Evolutionary conservation across 2,113 vertebrate species (phyloP), one percentile per base, ranked within the genome.

Genomic region (Carollia perspicillata): DNA sequence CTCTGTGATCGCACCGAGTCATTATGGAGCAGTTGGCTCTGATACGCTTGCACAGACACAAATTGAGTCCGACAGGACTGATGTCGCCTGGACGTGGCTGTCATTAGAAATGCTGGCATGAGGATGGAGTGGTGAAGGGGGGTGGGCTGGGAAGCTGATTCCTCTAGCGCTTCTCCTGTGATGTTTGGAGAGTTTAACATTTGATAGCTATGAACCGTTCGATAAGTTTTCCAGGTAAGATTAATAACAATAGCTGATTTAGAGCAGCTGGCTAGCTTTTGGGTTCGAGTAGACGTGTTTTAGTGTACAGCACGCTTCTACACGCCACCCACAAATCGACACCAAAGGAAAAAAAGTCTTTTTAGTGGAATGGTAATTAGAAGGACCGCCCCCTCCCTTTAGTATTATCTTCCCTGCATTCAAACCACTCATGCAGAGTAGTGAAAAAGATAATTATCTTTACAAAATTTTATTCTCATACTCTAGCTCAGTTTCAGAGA

Each of bases 11-110:
- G 81, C 84, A 78, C 0, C 84, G 78, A 89, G 89, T 98, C 94
- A 97, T 98, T 98, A 96, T 96, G 93, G 97, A 98, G 98, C 98
- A 98, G 98, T 99, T 99, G 98, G 98, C 97, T 98, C 95, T 98
- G 98, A 98, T 98, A 98, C 22, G 47, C 97, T 98, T 98, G 95
- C 98, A 97, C 93, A 98, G 98, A 98, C 96, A 97, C 98, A 99
- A 98, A 99, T 98, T 97, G 97, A 98, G 98, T 98, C 98, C 23
- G 98, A 98, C 98, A 99, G 98, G 98, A 99, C 98, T 98, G 98
- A 98, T 99, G 98, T 99, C 98, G 99, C 97, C 96, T 98, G 98
- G 98, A 98, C 98, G 98, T 98, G 96, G 97, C 98, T 99, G 97
- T 98, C 98, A 98, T 98, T 98, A 98, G 98, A 98, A 99, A 98